Evolutionary conservation across 1,140 invertebrate species (phyloP).

Genomic region (Stenopsyche tienmushanensis): DNA sequence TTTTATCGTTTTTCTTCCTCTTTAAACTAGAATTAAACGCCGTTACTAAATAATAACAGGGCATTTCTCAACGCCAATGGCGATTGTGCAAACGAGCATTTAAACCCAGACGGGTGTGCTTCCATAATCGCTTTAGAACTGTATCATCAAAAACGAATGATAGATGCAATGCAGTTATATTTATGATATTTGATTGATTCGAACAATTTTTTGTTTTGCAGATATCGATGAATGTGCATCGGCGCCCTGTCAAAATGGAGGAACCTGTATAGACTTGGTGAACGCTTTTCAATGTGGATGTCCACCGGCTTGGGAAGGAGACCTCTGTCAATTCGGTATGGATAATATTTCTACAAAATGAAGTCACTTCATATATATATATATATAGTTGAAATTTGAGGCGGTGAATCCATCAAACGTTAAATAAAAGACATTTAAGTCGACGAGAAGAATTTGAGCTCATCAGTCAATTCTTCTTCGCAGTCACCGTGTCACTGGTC

Average conservation of each 20-base stretch:
- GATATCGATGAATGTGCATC: conserved; percentile 84
- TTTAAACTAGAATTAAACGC: neutral
- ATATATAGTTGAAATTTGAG: no score
- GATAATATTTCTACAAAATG: conserved; percentile 21
- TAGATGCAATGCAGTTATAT: no score
- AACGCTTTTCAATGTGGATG: conserved; percentile 78
- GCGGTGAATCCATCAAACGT: no score
- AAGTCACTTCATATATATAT: no score
- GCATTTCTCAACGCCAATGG: conserved; percentile 10
- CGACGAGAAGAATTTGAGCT: neutral
- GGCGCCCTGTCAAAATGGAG: conserved; percentile 83
- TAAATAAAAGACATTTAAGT: no score
- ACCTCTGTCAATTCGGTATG: conserved; percentile 72
- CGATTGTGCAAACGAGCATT: conserved; percentile 8
- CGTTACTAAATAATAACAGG: conserved; percentile 4
- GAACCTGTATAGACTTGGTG: conserved; percentile 76
- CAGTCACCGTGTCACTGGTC: neutral
- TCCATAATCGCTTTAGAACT: neutral
- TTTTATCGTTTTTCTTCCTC: neutral
- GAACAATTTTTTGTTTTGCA: conserved; percentile 46
- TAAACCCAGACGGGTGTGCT: neutral
- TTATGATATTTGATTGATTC: no score
- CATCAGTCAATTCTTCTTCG: neutral
- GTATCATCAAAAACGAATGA: no score
- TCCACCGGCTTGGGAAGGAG: conserved; percentile 78